These are phyloP conservation scores for Orchesella flavescens DNA, from an alignment of 2,888 invertebrate species.

Conservation along the genomic window DNA sequence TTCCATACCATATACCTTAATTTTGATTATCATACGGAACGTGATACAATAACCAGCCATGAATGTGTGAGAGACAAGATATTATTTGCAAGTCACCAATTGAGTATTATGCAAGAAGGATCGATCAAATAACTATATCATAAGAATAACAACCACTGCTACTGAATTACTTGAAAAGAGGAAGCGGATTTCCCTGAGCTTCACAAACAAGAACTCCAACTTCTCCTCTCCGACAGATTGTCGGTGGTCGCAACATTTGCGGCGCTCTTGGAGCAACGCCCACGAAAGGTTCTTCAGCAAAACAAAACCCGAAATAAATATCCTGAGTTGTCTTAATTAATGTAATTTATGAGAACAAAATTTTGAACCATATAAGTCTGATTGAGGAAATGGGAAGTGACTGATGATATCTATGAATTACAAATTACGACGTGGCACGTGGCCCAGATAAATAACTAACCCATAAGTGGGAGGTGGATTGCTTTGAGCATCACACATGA, in stretches of 20 bases:
- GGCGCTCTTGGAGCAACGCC: conserved; percentile 65
- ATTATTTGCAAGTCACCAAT: neutral
- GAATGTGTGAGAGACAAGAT: conserved; percentile 28
- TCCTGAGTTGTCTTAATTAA: no score
- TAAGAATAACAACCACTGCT: no score
- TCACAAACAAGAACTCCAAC: conserved; percentile 73
- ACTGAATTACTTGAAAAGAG: conserved; percentile 72
- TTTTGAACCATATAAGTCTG: no score
- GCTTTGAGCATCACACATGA: conserved; percentile 72
- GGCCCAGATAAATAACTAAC: no score
- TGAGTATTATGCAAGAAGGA: conserved; percentile 1
- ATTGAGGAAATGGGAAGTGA: no score
- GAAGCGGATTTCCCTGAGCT: conserved; percentile 75
- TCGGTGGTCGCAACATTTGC: conserved; percentile 68
- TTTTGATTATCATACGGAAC: neutral
- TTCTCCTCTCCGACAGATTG: conserved; percentile 62
- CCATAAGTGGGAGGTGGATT: conserved; percentile 70
- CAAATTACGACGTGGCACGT: no score
- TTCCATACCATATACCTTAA: neutral
- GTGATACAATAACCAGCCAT: neutral
- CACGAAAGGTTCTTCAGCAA: conserved; percentile 64
- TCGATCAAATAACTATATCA: neutral
- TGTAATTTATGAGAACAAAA: no score
- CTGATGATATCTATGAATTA: no score
- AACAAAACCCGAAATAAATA: no score